Evolutionary conservation across 1,140 invertebrate genomes (phyloP).

Genomic region (Maconellicoccus hirsutus): DNA sequence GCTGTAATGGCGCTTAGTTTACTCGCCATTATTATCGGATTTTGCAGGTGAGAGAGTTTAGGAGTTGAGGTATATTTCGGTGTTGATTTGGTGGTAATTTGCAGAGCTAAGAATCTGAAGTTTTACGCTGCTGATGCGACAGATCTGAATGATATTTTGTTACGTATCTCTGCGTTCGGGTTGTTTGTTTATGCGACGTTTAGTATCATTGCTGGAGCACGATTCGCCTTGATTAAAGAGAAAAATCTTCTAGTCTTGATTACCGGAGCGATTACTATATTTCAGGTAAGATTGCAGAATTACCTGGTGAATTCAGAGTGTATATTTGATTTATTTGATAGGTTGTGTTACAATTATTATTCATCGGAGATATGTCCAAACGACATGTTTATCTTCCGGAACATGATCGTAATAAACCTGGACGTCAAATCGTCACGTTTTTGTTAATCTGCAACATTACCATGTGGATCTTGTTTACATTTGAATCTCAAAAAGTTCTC

Average conservation of each 20-base stretch:
- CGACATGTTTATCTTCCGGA: conserved; percentile 78
- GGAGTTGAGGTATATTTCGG: neutral
- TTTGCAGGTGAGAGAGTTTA: conserved; percentile 52
- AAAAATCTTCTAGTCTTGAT: conserved; percentile 81
- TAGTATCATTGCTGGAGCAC: conserved; percentile 78
- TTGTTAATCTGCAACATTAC: conserved; percentile 87
- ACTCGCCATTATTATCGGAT: conserved; percentile 78
- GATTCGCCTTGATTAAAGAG: conserved; percentile 69
- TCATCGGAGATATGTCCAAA: conserved; percentile 86
- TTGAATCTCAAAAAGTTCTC: conserved; percentile 86
- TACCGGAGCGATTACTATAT: conserved; percentile 69
- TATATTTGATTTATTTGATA: conserved; percentile 34
- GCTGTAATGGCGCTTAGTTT: conserved; percentile 75
- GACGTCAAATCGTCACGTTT: conserved; percentile 89
- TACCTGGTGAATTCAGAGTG: neutral
- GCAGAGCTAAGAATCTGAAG: conserved; percentile 70
- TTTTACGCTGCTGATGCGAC: conserved; percentile 80
- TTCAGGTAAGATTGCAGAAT: no score
- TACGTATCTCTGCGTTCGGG: conserved; percentile 82
- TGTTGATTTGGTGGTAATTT: conserved; percentile 30
- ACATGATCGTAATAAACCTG: conserved; percentile 85
- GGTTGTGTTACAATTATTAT: conserved; percentile 83
- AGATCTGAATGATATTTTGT: conserved; percentile 76
- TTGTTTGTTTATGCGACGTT: conserved; percentile 86
- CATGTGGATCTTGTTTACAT: conserved; percentile 92